Evolutionary conservation across 2,797 vertebrate species (phyloP).

Genomic region (Phataginus tetradactyla): DNA sequence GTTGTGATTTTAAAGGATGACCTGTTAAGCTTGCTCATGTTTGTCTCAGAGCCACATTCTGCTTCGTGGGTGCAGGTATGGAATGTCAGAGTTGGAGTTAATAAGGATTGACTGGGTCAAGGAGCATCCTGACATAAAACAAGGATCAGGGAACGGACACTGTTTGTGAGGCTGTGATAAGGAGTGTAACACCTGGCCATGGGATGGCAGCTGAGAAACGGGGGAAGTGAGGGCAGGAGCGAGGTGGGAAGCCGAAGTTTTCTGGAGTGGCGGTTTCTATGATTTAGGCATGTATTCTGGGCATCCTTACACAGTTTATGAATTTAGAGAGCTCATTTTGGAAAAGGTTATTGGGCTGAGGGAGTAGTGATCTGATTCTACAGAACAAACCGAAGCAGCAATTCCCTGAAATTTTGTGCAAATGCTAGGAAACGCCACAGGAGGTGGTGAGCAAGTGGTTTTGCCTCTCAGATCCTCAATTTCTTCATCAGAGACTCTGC

Average conservation of each 20-base stretch:
- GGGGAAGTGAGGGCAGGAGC: background rate
- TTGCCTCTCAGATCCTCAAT: background rate
- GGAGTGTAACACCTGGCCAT: background rate
- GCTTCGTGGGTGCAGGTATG: background rate
- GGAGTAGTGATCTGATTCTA: background rate
- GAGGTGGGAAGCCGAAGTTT: background rate
- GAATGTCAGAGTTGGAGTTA: background rate
- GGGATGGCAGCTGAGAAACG: background rate
- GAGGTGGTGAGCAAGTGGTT: background rate
- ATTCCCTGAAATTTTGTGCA: background rate
- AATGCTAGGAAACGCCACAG: background rate
- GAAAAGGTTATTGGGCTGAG: background rate
- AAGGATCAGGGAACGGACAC: background rate
- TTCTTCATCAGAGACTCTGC: background rate
- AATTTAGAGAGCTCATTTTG: background rate
- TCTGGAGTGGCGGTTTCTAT: background rate
- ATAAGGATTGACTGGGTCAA: background rate
- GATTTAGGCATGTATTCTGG: background rate
- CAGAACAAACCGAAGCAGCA: background rate
- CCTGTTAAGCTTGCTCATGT: fast-evolving
- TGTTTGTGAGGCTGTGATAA: no score
- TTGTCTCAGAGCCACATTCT: background rate
- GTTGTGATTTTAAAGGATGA: background rate
- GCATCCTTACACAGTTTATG: background rate
- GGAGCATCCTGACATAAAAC: background rate